phyloP scores from a whole-genome alignment of 1,140 invertebrate genomes.

The Drosophila prosaltans region DNA sequence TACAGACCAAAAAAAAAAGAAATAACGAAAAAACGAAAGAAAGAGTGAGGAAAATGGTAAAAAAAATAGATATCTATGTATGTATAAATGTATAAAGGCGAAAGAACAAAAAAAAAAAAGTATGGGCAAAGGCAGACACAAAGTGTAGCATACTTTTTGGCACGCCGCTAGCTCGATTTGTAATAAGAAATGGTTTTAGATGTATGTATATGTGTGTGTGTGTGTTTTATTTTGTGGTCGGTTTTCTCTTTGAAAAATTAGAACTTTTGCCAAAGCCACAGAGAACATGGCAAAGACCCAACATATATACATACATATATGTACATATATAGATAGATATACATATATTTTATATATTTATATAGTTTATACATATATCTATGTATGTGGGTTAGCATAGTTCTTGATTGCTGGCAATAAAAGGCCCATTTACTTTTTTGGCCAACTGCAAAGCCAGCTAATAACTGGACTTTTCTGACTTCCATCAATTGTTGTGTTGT shows the following conservation, averaged over 20 bases:
- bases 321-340: conserved; percentile 37
- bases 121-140: conserved; percentile 7
- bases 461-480: conserved; percentile 56
- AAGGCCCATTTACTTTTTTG: conserved; percentile 70
- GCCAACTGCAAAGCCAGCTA: conserved; percentile 42
- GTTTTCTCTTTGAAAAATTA: conserved; percentile 66
- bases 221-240: conserved; percentile 64
- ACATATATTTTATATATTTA: conserved; percentile 9
- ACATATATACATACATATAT: conserved; percentile 21
- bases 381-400: conserved; percentile 59
- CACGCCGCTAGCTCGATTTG: conserved; percentile 66
- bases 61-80: background rate
- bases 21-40: conserved; percentile 28
- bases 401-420: conserved; percentile 73
- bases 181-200: conserved; percentile 67
- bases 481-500: conserved; percentile 25
- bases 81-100: background rate
- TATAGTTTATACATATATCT: conserved; percentile 13
- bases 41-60: conserved; percentile 33
- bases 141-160: conserved; percentile 62
- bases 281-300: conserved; percentile 63
- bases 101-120: background rate
- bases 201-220: background rate
- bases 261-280: conserved; percentile 64
- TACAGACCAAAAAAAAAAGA: conserved; percentile 1